Percentiles rank a stretch among this genome's conserved stretches.
phyloP scores from a whole-genome alignment of 2,797 vertebrate species.

The Capromys pilorides region DNA sequence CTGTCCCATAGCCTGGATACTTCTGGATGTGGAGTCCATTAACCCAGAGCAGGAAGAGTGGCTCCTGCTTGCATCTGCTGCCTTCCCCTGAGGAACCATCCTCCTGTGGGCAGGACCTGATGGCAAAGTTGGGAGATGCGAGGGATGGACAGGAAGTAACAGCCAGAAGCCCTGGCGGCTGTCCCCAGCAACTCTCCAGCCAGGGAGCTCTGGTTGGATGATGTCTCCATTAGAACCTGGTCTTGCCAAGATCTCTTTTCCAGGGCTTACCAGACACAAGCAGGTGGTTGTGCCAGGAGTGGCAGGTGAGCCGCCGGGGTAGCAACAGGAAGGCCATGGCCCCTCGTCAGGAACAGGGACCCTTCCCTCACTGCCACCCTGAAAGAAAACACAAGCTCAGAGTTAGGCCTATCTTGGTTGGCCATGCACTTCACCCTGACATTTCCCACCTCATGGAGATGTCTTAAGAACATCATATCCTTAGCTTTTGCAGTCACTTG shows the following conservation, averaged over 20 bases:
- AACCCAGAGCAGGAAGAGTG: not conserved
- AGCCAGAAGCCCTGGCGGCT: not conserved
- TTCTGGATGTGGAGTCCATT: not conserved
- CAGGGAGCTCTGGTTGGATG: no score
- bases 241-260: not conserved
- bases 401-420: not conserved
- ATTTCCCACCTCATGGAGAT: not conserved
- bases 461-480: not conserved
- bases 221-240: not conserved
- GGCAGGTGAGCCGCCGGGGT: slow-evolving; percentile 86
- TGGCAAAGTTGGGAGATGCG: not conserved
- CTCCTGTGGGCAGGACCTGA: not conserved
- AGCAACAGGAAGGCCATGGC: slow-evolving; percentile 91
- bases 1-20: not conserved
- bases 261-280: slow-evolving; percentile 83
- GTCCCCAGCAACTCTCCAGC: not conserved
- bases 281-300: slow-evolving; percentile 88
- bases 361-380: slow-evolving; percentile 60
- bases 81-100: not conserved
- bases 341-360: slow-evolving; percentile 32
- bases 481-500: not conserved
- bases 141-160: not conserved
- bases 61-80: not conserved
- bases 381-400: slow-evolving; percentile 52
- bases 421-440: not conserved